phyloP scores from a whole-genome alignment of 1,140 invertebrate genomes.

The Caerostris extrusa region DNA sequence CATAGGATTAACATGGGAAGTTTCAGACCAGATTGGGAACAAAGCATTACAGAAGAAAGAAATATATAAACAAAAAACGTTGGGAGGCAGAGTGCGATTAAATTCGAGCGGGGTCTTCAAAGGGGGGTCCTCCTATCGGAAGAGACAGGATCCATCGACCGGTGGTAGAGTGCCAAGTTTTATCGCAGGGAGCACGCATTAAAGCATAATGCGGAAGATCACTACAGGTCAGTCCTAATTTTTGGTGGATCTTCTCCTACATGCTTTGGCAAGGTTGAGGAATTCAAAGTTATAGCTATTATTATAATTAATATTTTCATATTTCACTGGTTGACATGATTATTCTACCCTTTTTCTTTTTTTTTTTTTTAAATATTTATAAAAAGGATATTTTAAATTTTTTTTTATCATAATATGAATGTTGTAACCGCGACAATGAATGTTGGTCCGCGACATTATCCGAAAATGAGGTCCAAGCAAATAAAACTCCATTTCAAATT shows the following conservation, averaged over 20 bases:
- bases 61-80: background rate
- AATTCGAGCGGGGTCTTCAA: background rate
- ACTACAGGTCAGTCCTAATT: slow-evolving; percentile 1
- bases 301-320: no score
- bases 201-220: slow-evolving; percentile 64
- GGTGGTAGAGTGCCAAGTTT: slow-evolving; percentile 65
- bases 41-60: background rate
- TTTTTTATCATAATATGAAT: no score
- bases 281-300: no score
- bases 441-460: no score
- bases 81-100: slow-evolving; percentile 25
- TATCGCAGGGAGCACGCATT: slow-evolving; percentile 68
- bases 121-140: slow-evolving; percentile 17
- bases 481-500: no score
- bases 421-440: no score
- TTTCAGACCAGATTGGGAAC: background rate
- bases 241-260: background rate
- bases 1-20: background rate
- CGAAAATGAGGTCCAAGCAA: no score
- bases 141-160: slow-evolving; percentile 64
- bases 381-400: no score
- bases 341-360: no score
- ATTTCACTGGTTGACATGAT: no score
- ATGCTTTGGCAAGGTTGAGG: background rate
- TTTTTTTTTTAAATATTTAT: no score